Evolutionary conservation across 2,113 vertebrate genomes (phyloP).

Genomic region (Pycnonotus jocosus): DNA sequence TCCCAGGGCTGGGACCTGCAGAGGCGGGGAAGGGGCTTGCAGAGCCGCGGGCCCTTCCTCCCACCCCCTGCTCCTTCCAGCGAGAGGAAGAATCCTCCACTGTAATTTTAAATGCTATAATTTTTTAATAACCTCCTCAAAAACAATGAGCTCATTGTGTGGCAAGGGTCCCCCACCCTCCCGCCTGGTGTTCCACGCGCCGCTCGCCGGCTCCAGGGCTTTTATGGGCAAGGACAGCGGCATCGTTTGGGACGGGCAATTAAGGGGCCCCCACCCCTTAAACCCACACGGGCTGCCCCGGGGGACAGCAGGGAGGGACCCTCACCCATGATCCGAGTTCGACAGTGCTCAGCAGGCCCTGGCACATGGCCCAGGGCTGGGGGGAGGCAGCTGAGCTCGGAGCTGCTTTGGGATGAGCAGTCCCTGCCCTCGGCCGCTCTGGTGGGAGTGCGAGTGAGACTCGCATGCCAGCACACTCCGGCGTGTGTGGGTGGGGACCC

Average conservation of each 20-base stretch:
- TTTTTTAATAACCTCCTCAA: slow-evolving; percentile 44
- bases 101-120: slow-evolving; percentile 57
- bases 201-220: not conserved
- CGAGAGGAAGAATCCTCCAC: slow-evolving; percentile 37
- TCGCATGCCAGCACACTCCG: not conserved
- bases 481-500: not conserved
- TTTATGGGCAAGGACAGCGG: not conserved
- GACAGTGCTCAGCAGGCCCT: not conserved
- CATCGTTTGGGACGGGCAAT: not conserved
- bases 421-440: not conserved
- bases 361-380: not conserved
- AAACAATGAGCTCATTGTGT: slow-evolving; percentile 60
- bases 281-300: not conserved
- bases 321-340: not conserved
- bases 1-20: not conserved
- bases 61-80: not conserved
- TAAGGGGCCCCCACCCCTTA: not conserved
- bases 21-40: not conserved
- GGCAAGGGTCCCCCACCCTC: not conserved
- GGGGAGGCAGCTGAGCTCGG: not conserved
- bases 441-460: not conserved
- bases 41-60: not conserved
- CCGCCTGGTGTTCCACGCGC: not conserved
- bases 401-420: not conserved
- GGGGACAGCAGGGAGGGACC: not conserved